phyloP scores from a whole-genome alignment of 2,113 vertebrate genomes.

The Gallinago jamesoni region DNA sequence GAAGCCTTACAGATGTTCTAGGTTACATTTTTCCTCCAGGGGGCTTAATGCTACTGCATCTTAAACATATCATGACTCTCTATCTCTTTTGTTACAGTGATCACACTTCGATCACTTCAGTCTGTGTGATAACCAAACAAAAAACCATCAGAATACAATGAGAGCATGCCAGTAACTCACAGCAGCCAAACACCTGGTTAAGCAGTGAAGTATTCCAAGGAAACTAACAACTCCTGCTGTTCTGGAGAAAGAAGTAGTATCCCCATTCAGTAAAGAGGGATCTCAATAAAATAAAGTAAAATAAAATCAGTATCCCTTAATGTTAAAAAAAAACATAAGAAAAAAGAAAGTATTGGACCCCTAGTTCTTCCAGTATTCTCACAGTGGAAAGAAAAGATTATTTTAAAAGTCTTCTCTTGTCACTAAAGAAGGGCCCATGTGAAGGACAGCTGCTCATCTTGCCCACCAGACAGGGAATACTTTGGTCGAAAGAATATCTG shows the following conservation, averaged over 20 bases:
- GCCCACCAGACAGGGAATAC: background rate
- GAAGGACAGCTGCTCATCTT: background rate
- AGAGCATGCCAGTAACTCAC: background rate
- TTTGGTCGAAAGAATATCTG: background rate
- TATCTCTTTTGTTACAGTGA: background rate
- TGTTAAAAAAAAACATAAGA: background rate
- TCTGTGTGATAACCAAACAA: background rate
- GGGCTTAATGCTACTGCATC: background rate
- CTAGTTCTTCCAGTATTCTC: background rate
- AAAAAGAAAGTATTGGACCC: background rate
- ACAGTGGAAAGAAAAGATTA: background rate
- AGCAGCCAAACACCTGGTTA: slow-evolving; percentile 29
- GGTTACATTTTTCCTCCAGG: background rate
- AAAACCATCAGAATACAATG: background rate
- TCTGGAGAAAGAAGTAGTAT: background rate
- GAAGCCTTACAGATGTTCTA: slow-evolving; percentile 2
- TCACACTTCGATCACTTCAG: background rate
- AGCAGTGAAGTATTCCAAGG: background rate
- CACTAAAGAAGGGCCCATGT: background rate
- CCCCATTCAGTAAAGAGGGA: background rate
- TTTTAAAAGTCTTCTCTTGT: background rate
- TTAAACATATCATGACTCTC: background rate
- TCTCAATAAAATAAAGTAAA: background rate
- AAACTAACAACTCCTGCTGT: background rate
- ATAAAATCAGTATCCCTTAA: background rate